Conservation (phyloP, 2,888 invertebrate species). For the Conistra vaccinii region DNA sequence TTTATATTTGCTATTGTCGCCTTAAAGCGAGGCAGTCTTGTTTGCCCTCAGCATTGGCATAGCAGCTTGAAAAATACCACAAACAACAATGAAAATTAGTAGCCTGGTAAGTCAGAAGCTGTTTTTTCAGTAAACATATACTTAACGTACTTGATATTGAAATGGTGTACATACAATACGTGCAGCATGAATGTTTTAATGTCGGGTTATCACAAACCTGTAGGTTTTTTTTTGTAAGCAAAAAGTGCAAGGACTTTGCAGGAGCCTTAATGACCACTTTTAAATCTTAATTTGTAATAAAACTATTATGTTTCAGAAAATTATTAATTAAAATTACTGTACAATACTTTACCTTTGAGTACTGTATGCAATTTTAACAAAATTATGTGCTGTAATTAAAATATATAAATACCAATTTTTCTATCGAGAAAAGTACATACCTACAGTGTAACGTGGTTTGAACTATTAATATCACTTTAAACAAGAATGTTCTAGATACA, state of each 20-base stretch:
- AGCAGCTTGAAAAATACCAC: slow-evolving; percentile 25
- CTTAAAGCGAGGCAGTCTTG: slow-evolving; percentile 34
- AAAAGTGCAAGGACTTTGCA: background rate
- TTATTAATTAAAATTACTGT: background rate
- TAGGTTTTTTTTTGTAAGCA: background rate
- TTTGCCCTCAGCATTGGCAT: slow-evolving; percentile 28
- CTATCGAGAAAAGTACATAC: background rate
- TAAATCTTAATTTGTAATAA: background rate
- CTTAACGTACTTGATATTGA: background rate
- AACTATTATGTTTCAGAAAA: too few species aligned
- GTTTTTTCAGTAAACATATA: background rate
- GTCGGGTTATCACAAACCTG: background rate
- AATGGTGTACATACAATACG: background rate
- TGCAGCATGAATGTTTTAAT: background rate
- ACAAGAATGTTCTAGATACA: background rate
- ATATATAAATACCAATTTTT: background rate
- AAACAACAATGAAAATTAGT: slow-evolving; percentile 33
- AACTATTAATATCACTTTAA: background rate
- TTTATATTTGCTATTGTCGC: slow-evolving; percentile 32
- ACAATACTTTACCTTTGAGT: background rate
- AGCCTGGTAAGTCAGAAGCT: slow-evolving; percentile 36
- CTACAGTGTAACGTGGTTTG: background rate
- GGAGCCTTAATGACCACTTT: background rate
- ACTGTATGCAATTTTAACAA: background rate
- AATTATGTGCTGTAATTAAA: background rate